These are phyloP conservation scores for Tetramorium simillimum DNA, from an alignment of 1,140 invertebrate genomes.

Conservation along the genomic window DNA sequence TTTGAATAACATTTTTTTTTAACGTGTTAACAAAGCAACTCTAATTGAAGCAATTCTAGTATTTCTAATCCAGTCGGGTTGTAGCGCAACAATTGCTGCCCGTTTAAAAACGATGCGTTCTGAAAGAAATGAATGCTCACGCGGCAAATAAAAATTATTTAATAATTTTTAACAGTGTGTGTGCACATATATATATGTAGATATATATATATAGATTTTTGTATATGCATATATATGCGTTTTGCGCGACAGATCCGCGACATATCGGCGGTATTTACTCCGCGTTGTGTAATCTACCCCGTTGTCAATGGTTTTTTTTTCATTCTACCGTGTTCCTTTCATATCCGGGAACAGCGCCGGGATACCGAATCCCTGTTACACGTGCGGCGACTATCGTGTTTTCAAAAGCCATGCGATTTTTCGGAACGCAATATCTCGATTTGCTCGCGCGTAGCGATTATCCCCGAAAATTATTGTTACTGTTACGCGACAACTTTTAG, in stretches of 20 bases:
- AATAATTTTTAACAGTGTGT: constrained; percentile 39
- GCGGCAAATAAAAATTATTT: constrained; percentile 42
- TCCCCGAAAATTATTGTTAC: constrained; percentile 61
- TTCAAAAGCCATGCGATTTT: constrained; percentile 61
- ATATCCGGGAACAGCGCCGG: constrained; percentile 54
- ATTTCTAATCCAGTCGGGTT: neutral
- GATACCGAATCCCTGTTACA: constrained; percentile 59
- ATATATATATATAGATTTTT: neutral
- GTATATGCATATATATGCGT: neutral
- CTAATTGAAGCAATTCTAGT: neutral
- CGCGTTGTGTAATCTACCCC: constrained; percentile 52
- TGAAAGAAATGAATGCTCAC: constrained; percentile 24
- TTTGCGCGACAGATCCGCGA: constrained; percentile 15
- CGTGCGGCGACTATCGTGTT: constrained; percentile 54
- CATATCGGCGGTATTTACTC: constrained; percentile 56
- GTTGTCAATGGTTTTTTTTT: constrained; percentile 58
- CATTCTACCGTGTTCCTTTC: constrained; percentile 55
- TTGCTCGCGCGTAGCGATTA: constrained; percentile 60
- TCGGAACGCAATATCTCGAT: constrained; percentile 59
- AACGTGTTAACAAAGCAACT: neutral
- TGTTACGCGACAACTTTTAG: constrained; percentile 57
- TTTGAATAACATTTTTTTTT: neutral
- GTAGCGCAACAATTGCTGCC: neutral
- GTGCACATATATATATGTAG: neutral
- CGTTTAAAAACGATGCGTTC: neutral